phyloP scores from a whole-genome alignment of 1,140 invertebrate species.

The Eumaeus atala region DNA sequence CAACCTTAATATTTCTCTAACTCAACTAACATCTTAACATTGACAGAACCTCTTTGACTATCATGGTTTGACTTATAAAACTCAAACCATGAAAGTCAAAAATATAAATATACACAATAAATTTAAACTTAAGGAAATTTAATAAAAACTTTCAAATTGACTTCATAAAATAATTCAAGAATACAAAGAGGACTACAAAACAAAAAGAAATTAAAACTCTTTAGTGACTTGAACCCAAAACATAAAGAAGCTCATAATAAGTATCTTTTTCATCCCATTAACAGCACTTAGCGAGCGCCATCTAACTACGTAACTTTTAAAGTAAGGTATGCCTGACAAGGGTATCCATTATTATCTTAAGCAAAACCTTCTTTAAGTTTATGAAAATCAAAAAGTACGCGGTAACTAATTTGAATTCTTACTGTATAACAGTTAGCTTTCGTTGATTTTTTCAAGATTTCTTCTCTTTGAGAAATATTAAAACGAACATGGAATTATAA shows the following conservation, averaged over 20 bases:
- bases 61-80: too few species aligned
- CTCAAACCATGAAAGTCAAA: too few species aligned
- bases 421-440: too few species aligned
- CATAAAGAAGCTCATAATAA: conserved; percentile 14
- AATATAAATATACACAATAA: too few species aligned
- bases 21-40: too few species aligned
- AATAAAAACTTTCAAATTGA: neutral
- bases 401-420: too few species aligned
- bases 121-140: too few species aligned
- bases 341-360: conserved; percentile 9
- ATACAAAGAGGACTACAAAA: neutral
- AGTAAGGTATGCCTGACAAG: conserved; percentile 7
- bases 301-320: conserved; percentile 5
- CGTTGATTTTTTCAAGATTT: too few species aligned
- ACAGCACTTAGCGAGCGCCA: conserved; percentile 3
- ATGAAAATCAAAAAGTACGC: conserved; percentile 1
- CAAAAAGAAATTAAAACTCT: conserved; percentile 5
- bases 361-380: neutral
- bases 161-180: conserved; percentile 9
- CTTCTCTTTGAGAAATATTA: too few species aligned
- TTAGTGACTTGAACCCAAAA: conserved; percentile 9
- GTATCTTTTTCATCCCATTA: conserved; percentile 17
- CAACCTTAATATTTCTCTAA: too few species aligned
- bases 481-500: too few species aligned
- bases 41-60: too few species aligned